Percentiles rank a stretch among this genome's conserved stretches.
These are phyloP conservation scores for Hydrozoanthus gracilis DNA, from an alignment of 92 coral and sea anemone genomes.

Conservation along the genomic window DNA sequence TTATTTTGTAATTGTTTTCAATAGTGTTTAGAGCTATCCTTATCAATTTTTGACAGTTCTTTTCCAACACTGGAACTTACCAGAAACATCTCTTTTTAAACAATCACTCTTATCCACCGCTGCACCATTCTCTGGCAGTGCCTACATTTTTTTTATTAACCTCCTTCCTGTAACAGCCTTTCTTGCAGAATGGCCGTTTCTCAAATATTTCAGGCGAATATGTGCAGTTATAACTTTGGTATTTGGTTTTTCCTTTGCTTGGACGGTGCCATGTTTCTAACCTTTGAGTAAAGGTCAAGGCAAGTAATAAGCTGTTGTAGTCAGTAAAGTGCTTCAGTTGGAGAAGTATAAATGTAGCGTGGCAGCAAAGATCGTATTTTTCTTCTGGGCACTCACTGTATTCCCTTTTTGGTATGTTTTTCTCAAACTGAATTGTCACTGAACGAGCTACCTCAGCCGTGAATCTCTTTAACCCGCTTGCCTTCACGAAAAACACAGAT, in stretches of 20 bases:
- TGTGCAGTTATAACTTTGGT: constrained; percentile 53
- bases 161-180: constrained; percentile 43
- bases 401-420: constrained; percentile 53
- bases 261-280: constrained; percentile 58
- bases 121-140: constrained; percentile 7
- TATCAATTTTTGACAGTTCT: constrained; percentile 21
- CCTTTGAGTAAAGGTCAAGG: constrained; percentile 53
- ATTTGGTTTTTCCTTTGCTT: constrained; percentile 26
- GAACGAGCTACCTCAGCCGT: constrained; percentile 57
- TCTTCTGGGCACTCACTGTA: constrained; percentile 65
- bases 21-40: constrained; percentile 38
- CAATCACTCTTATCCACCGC: constrained; percentile 48
- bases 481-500: constrained; percentile 39
- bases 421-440: constrained; percentile 53
- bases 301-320: constrained; percentile 30
- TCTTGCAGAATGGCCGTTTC: constrained; percentile 47
- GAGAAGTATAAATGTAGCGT: constrained; percentile 22
- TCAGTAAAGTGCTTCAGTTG: constrained; percentile 29
- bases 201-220: constrained; percentile 47
- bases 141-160: constrained; percentile 36
- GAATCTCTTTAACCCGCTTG: constrained; percentile 60
- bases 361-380: constrained; percentile 38
- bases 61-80: constrained; percentile 32
- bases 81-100: constrained; percentile 40
- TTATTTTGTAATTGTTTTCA: constrained; percentile 36